phyloP scores from a whole-genome alignment of 2,888 invertebrate genomes.

The Myopa tessellatipennis region DNA sequence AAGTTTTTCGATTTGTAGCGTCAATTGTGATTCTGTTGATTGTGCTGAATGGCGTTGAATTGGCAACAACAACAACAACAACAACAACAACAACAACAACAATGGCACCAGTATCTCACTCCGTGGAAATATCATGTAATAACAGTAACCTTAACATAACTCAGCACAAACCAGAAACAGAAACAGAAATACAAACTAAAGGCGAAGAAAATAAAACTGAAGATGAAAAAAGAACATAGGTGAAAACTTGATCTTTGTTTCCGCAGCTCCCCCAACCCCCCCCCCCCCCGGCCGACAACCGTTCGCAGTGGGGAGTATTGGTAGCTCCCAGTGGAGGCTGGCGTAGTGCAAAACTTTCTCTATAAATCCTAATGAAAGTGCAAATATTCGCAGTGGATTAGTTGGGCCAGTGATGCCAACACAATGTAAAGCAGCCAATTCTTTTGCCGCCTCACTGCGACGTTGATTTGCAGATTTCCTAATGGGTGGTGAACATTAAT shows the following conservation, averaged over 20 bases:
- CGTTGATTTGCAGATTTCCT: constrained; percentile 32
- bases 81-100: background rate
- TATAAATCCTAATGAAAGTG: constrained; percentile 38
- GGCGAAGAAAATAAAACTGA: background rate
- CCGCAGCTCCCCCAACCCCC: background rate
- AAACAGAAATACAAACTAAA: constrained; percentile 21
- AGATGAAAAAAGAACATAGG: constrained; percentile 9
- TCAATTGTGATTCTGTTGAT: constrained; percentile 34
- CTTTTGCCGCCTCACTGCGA: background rate
- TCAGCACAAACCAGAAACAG: background rate
- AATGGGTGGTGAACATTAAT: constrained; percentile 32
- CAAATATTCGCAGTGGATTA: constrained; percentile 36
- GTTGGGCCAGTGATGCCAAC: constrained; percentile 12
- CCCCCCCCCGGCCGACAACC: background rate
- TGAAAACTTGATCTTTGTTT: constrained; percentile 29
- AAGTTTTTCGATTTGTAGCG: constrained; percentile 38
- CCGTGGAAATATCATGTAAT: constrained; percentile 34
- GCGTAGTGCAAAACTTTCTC: constrained; percentile 27
- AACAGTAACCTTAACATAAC: constrained; percentile 31
- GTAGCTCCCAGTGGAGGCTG: background rate
- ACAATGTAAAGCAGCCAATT: background rate
- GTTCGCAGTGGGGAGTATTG: constrained; percentile 1
- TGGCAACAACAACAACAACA: background rate
- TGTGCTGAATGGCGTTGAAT: constrained; percentile 33
- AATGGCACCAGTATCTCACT: background rate